Evolutionary conservation across 1,140 invertebrate species (phyloP), one percentile per base, ranked within the genome.

Genomic region (Holotrichia oblita): DNA sequence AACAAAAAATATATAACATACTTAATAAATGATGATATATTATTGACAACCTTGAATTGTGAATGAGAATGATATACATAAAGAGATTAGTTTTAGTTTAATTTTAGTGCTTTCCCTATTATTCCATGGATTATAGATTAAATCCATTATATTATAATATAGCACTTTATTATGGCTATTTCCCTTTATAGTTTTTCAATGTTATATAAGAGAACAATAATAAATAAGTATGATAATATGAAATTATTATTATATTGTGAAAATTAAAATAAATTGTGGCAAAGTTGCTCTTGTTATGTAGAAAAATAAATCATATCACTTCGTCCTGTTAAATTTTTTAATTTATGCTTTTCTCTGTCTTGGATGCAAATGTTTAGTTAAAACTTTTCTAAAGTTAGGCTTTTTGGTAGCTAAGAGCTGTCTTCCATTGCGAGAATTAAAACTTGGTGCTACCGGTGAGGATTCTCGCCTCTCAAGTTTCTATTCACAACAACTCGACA

Each of bases 251-350:
- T 78, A 84, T 84, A 85, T 83, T 85, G 81, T 85, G 81, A 84
- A 79, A 82, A 79, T 81, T 79, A 80, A 77, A 80, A 84, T 81
- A 82, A 83, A 84, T 81, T 84, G 82, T 84, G 81, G 81, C 83
- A 82, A 83, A 81, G 80, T 80, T 84, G 81, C 81, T 82, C 82
- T 84, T 85, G 84, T 85, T 85, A 83, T 81, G 82, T 84, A 85
- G 82, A 85, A 81, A 82, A 85, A 85, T 85, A 85, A 87, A 87
- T 87, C 86, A 87, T 87, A 87, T 87, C 86, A 87, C 82, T 72
- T 77, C 77, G 61, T 69, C 61, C 61, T 69, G 61, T 69, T 69
- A 69, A 69, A 69, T 34, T 27, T 69, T 69, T 27, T 69, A 27
- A 69, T 27, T 69, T 69, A 10, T 69, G 27, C 24, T 24, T 27